Base-by-base conservation (phyloP, 92 coral and sea anemone genomes). In the Umimayanthus chanpuru region DNA sequence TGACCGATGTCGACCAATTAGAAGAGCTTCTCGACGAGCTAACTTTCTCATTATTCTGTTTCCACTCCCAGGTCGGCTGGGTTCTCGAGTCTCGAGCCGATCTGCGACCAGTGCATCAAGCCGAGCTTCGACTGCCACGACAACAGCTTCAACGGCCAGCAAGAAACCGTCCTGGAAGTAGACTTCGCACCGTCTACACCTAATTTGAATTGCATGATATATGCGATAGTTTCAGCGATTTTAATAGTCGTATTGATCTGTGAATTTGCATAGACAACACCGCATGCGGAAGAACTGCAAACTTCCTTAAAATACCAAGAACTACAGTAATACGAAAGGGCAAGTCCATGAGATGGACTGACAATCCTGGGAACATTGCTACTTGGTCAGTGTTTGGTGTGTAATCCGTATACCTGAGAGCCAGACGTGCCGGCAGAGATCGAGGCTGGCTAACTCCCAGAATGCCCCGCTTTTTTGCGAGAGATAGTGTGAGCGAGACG, bases 71-170 rank as follows among this genome's bases (percentile, higher is more conserved):
- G 99, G 97, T 85, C 99, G 99, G 16, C 86, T 95, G 55, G 94
- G 98, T 56, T 97, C 99, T 28, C 94, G 99, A 49, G 89, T 97
- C 30, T 92, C 98, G 58, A 95, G 97, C 85, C 94, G 98, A 53
- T 97, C 99, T n/a, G 92, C 94, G 49, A 92, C 91, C 28, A 91
- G 94, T 55, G 91, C 94, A 16, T 86, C 95, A 14, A 96, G 99
- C 87, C 89, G 98, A 70, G 94, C 92, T 11, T 94, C 98, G 43
- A 88, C 92, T 15, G 85, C 92, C 5, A 86, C 92, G 76, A 86
- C 94, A 53, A 80, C 94, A 20, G 87, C 93, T 6, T 91, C 99
- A 36, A 92, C 92, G n/a, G 89, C 89, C 56, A 92, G 93, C 93
- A 95, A 89, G 83, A 97, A 91, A 90, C 93, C 98, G 10, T 80